phyloP scores from a whole-genome alignment of 2,797 vertebrate genomes.

The Betta splendens region DNA sequence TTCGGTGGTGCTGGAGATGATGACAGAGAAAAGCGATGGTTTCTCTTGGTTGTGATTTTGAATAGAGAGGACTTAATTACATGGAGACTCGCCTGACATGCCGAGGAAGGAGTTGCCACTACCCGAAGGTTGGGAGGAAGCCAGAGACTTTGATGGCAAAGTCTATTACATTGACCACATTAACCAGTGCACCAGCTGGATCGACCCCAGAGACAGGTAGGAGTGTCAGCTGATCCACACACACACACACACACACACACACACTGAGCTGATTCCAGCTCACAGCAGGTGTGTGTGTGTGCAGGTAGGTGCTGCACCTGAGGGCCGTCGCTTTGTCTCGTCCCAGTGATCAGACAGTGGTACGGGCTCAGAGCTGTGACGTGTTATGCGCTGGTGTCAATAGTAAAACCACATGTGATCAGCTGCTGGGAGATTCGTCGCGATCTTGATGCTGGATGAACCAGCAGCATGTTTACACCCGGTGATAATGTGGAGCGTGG shows the following conservation, averaged over 20 bases:
- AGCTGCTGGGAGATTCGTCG: background rate
- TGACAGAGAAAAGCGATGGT: slow-evolving; percentile 61
- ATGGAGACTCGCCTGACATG: slow-evolving; percentile 90
- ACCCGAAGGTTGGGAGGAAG: slow-evolving; percentile 97
- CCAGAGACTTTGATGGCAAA: slow-evolving; percentile 95
- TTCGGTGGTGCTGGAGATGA: slow-evolving; percentile 25
- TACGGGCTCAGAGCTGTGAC: background rate
- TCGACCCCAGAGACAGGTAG: slow-evolving; percentile 96
- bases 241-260: no score
- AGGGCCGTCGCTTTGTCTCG: background rate
- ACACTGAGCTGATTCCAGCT: no score
- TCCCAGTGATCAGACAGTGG: background rate
- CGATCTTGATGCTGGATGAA: background rate
- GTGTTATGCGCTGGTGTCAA: no score
- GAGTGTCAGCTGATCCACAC: no score
- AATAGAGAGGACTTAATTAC: slow-evolving; percentile 73
- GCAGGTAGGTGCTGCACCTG: background rate
- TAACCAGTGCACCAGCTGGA: slow-evolving; percentile 93
- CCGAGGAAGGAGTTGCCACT: slow-evolving; percentile 95
- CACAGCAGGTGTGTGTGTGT: no score
- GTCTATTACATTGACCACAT: slow-evolving; percentile 95
- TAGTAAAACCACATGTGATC: no score
- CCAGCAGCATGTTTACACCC: background rate
- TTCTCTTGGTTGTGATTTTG: slow-evolving; percentile 64
- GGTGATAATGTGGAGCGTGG: background rate